Evolutionary conservation across 2,113 vertebrate species (phyloP), one percentile per base, ranked within the genome.

Genomic region (Pagrus major): DNA sequence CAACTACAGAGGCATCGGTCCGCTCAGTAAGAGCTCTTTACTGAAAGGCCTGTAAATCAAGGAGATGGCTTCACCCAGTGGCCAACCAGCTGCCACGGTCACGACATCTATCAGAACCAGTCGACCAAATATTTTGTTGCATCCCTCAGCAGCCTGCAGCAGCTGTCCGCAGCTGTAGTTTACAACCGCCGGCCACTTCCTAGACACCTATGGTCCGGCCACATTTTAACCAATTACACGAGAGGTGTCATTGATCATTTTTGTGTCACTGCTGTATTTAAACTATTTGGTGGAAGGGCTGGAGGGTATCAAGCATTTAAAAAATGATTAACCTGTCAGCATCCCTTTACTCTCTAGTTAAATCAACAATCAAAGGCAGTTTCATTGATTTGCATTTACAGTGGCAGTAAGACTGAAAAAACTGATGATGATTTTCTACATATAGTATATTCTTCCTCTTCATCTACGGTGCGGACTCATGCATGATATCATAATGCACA

Each of bases 41-140:
- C 55, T 49, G 58, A 81, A 46, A 41, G 46, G 51, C 11, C 21
- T 67, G 51, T 71, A 66, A 65, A 60, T 77, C 42, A 77, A 77
- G 76, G 6, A 65, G 46, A 42, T 52, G 52, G 41, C 27, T 18
- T 72, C 61, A 41, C 39, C 47, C 39, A 21, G 56, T 42, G 54
- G 49, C 33, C 55, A 63, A 52, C 23, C 58, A 69, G 68, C 41
- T 35, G 54, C 52, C 41, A 25, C 15, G 1, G n/a, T 55, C 51
- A n/a, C n/a, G 42, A 29, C 14, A 52, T 83, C 46, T 5, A 71
- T 68, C 71, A 31, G 16, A 64, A 39, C 20, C 29, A 78, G 59
- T 47, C 35, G 54, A 46, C 41, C 25, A 31, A 31, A 58, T 58
- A 41, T 46, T 56, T 52, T 46, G 44, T 56, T 37, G 47, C 35